Percentiles rank a stretch among this genome's conserved stretches.
These are phyloP conservation scores for Vulpes ferrilata DNA, from an alignment of 2,113 vertebrate genomes.

Conservation along the genomic window DNA sequence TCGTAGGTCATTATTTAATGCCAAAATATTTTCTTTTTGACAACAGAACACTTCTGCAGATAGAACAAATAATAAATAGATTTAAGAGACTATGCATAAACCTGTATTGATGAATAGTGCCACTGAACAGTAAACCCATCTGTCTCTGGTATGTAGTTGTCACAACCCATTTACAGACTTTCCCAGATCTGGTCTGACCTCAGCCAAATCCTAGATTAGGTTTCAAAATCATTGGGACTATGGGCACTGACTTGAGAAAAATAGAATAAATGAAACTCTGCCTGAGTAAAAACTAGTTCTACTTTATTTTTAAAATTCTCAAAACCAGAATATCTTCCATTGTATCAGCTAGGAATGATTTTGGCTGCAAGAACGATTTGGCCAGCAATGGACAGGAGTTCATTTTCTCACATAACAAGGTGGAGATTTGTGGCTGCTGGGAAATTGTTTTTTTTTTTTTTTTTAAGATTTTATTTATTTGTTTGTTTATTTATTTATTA, in stretches of 20 bases:
- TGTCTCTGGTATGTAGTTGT: conserved; percentile 53
- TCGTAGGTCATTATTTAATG: conserved; percentile 61
- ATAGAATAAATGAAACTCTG: conserved; percentile 27
- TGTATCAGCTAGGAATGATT: conserved; percentile 23
- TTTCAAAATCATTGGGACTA: conserved; percentile 57
- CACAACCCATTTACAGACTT: conserved; percentile 55
- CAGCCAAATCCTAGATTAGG: conserved; percentile 59
- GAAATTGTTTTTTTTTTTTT: not conserved
- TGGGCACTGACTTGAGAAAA: conserved; percentile 63
- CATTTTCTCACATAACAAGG: conserved; percentile 16
- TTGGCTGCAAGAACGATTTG: not conserved
- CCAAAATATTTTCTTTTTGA: conserved; percentile 74
- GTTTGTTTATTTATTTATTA: not conserved
- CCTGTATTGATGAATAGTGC: conserved; percentile 33
- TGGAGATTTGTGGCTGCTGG: conserved; percentile 22
- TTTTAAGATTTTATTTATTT: not conserved
- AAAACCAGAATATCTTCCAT: not conserved
- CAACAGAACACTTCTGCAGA: conserved; percentile 52
- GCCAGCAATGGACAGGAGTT: not conserved
- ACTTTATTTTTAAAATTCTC: conserved; percentile 8
- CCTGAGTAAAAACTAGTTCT: conserved; percentile 44
- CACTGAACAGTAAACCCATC: conserved; percentile 38
- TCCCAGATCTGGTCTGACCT: conserved; percentile 45
- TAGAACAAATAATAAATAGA: conserved; percentile 57
- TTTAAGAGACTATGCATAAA: conserved; percentile 36